phyloP scores from a whole-genome alignment of 2,888 invertebrate species.

The Geophilus truncorum region DNA sequence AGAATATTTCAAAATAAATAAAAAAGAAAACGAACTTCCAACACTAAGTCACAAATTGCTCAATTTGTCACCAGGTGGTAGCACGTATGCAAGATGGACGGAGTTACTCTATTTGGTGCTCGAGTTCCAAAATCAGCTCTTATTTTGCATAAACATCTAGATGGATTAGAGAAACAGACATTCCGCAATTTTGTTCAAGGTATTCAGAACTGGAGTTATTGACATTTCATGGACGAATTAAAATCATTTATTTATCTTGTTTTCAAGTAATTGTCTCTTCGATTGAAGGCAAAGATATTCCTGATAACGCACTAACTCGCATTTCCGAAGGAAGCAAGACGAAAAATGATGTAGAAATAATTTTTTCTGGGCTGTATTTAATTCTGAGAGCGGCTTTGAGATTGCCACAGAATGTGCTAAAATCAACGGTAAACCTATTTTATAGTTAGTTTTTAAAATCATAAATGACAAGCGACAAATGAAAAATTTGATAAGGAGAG shows the following conservation, averaged over 20 bases:
- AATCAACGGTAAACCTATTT: slow-evolving; percentile 4
- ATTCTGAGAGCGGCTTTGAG: not conserved
- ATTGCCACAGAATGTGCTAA: not conserved
- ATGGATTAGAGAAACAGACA: not conserved
- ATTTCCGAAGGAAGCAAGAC: not conserved
- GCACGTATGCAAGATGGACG: not conserved
- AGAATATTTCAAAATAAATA: too few relatives aligned
- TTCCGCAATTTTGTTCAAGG: not conserved
- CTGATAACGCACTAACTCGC: not conserved
- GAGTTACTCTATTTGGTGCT: not conserved
- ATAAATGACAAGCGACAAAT: not conserved
- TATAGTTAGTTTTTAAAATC: too few relatives aligned
- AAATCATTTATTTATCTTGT: not conserved
- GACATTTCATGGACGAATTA: not conserved
- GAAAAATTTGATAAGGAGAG: too few relatives aligned
- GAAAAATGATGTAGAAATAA: not conserved
- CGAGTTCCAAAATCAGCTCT: not conserved
- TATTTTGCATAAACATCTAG: not conserved
- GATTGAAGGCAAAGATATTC: not conserved
- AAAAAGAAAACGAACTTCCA: too few relatives aligned
- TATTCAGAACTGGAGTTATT: too few relatives aligned
- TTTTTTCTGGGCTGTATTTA: not conserved
- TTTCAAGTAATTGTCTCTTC: not conserved
- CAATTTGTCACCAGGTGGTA: not conserved
- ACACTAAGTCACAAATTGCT: too few relatives aligned